Conservation (phyloP, 2,113 vertebrate species). For the Proterorhinus semilunaris region DNA sequence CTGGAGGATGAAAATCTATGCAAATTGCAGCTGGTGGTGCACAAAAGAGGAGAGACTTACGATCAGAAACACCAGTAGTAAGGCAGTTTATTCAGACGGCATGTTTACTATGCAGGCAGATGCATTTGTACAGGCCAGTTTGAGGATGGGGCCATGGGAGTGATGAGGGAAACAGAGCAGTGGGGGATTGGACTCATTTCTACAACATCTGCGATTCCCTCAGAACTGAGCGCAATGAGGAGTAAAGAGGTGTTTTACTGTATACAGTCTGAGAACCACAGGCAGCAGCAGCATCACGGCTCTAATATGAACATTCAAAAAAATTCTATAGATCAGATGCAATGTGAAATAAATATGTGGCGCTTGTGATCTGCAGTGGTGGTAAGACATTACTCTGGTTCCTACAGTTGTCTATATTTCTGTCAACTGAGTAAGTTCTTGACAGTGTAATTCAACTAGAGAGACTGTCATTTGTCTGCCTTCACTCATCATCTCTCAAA, state of each 20-base stretch:
- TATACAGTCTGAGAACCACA: constrained; percentile 13
- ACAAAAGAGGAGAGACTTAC: constrained; percentile 1
- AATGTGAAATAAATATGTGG: constrained; percentile 10
- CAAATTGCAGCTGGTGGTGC: constrained; percentile 12
- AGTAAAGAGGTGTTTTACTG: constrained; percentile 27
- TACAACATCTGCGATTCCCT: constrained; percentile 34
- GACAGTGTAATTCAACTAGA: not conserved
- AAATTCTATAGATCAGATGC: constrained; percentile 10
- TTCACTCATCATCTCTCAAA: too few relatives aligned
- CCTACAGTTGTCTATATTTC: not conserved
- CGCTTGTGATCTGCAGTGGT: constrained; percentile 9
- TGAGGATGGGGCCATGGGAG: constrained; percentile 20
- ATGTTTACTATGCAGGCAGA: constrained; percentile 32
- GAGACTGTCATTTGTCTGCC: too few relatives aligned
- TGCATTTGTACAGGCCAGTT: constrained; percentile 26
- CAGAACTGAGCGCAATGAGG: constrained; percentile 28
- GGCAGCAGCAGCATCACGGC: constrained; percentile 20
- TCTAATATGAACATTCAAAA: constrained; percentile 21
- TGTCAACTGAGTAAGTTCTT: not conserved
- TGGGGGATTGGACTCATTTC: constrained; percentile 40
- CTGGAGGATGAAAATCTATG: constrained; percentile 21
- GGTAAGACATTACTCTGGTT: not conserved
- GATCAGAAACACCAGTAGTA: constrained; percentile 3
- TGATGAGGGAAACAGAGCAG: constrained; percentile 29
- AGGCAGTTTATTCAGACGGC: constrained; percentile 14